Percentiles rank a stretch among this genome's conserved stretches.
phyloP scores from a whole-genome alignment of 2,797 vertebrate genomes.

The Malacoraja senta region DNA sequence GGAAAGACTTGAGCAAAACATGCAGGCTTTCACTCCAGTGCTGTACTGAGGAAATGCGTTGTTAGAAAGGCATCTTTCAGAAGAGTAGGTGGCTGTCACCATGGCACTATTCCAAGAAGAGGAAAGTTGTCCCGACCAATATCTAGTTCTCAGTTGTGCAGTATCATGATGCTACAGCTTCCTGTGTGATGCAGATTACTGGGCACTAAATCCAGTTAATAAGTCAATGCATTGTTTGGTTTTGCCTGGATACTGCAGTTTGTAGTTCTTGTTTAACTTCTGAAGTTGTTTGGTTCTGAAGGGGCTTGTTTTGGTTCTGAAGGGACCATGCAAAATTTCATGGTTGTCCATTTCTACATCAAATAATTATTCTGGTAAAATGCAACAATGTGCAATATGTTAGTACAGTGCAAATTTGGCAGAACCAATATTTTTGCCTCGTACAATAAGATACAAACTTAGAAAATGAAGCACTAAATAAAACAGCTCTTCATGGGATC shows the following conservation, averaged over 20 bases:
- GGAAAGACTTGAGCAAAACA: background rate
- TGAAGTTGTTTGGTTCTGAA: background rate
- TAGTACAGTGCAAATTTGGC: conserved; percentile 64
- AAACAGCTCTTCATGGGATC: too few species aligned
- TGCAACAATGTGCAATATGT: conserved; percentile 64
- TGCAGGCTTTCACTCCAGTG: background rate
- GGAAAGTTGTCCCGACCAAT: background rate
- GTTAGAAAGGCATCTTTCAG: background rate
- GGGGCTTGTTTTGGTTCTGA: conserved; percentile 6
- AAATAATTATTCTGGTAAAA: conserved; percentile 52
- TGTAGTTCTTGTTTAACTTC: background rate
- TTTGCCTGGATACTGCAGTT: background rate
- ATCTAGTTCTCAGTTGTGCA: background rate
- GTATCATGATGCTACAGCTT: background rate
- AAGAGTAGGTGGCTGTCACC: background rate
- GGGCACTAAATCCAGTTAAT: background rate
- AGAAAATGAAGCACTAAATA: too few species aligned
- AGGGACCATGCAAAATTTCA: too few species aligned
- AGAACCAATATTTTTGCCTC: background rate
- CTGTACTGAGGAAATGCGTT: background rate
- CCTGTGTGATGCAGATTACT: background rate
- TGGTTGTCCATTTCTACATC: conserved; percentile 5
- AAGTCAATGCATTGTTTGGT: background rate
- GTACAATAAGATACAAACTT: too few species aligned
- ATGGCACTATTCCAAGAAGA: background rate